phyloP scores from a whole-genome alignment of 2,888 invertebrate genomes.

The Eudasyphora cyanicolor region DNA sequence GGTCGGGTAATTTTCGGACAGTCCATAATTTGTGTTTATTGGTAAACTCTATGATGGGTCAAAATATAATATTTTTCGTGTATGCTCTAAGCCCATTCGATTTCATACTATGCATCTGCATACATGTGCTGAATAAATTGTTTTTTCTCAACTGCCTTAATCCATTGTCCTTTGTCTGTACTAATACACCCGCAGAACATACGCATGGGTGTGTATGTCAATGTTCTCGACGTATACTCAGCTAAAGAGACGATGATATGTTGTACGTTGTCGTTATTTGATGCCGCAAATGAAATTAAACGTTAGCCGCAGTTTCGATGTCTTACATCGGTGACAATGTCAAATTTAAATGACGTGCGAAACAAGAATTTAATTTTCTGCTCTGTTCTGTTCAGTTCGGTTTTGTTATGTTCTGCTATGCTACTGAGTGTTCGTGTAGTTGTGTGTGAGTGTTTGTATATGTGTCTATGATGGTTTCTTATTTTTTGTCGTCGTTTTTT shows the following conservation, averaged over 20 bases:
- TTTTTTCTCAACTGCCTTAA: no score
- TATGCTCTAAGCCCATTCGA: no score
- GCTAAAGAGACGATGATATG: conserved; percentile 55
- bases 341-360: conserved; percentile 77
- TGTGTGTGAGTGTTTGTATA: neutral
- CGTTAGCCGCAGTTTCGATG: conserved; percentile 70
- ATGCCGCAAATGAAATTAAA: conserved; percentile 76
- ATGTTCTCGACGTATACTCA: conserved; percentile 70
- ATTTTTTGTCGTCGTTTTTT: conserved; percentile 2
- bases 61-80: no score
- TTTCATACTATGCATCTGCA: no score
- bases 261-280: conserved; percentile 62
- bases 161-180: no score
- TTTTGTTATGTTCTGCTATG: no score
- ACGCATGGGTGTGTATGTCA: neutral
- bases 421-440: neutral
- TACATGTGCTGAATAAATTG: no score
- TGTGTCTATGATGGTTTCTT: conserved; percentile 13
- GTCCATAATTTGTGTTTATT: no score
- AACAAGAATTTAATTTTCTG: conserved; percentile 78
- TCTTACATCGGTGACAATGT: conserved; percentile 69
- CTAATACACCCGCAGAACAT: no score
- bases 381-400: conserved; percentile 60
- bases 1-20: no score
- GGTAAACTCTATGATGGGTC: no score